phyloP scores from a whole-genome alignment of 2,888 invertebrate genomes.

The Isotomurus palustris region DNA sequence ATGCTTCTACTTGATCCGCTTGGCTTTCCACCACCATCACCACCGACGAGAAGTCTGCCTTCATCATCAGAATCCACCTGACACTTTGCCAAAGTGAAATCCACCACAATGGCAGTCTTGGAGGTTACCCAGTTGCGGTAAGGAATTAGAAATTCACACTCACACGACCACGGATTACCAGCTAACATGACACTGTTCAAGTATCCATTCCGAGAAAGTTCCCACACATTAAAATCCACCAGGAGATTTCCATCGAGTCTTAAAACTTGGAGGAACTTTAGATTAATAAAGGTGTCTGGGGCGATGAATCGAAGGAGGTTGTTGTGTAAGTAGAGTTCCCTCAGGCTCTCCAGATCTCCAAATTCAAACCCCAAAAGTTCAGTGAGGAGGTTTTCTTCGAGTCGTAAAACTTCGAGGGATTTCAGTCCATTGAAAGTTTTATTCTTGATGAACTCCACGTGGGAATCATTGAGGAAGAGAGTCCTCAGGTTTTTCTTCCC shows the following conservation, averaged over 20 bases:
- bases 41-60: constrained; percentile 11
- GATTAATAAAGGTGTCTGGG: constrained; percentile 65
- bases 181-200: constrained; percentile 68
- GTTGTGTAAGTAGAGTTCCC: constrained; percentile 68
- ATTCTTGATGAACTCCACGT: constrained; percentile 72
- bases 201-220: constrained; percentile 71
- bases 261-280: constrained; percentile 71
- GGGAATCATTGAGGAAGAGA: constrained; percentile 71
- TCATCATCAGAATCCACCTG: constrained; percentile 10
- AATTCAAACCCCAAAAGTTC: constrained; percentile 73
- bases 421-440: constrained; percentile 76
- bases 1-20: constrained; percentile 20
- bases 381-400: constrained; percentile 64
- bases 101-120: constrained; percentile 73
- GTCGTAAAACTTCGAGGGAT: constrained; percentile 67
- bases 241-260: constrained; percentile 79
- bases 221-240: constrained; percentile 76
- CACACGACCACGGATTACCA: constrained; percentile 73
- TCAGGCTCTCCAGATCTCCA: constrained; percentile 66
- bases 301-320: constrained; percentile 66
- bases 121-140: constrained; percentile 74
- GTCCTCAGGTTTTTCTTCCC: constrained; percentile 72
- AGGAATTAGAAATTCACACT: constrained; percentile 72
- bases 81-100: constrained; percentile 49
- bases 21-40: constrained; percentile 6